Percentiles rank a stretch among this genome's conserved stretches.
These are phyloP conservation scores for Standfussiana lucernea DNA, from an alignment of 2,888 invertebrate species.

Conservation along the genomic window DNA sequence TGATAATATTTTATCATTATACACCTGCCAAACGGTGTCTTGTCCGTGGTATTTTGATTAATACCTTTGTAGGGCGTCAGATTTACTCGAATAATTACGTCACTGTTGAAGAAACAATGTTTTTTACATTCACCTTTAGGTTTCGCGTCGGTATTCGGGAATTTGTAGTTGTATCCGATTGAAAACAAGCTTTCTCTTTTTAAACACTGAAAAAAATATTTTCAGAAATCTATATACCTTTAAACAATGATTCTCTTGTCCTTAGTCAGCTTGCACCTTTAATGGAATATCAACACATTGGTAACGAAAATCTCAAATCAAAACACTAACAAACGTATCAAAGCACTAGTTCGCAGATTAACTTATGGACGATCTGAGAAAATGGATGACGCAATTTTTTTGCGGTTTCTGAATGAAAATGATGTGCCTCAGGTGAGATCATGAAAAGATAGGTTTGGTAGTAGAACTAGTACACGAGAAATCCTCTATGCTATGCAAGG, in stretches of 20 bases:
- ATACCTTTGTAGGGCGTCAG: neutral
- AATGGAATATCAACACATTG: neutral
- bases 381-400: neutral
- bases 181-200: slow-evolving; percentile 11
- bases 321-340: too few species aligned
- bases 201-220: neutral
- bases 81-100: slow-evolving; percentile 11
- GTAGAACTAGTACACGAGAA: neutral
- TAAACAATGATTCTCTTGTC: neutral
- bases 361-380: neutral
- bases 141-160: neutral
- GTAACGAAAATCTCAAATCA: neutral
- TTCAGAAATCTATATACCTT: neutral
- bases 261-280: neutral
- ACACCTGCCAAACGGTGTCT: neutral
- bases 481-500: neutral
- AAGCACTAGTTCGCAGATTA: neutral
- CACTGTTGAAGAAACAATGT: neutral
- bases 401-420: neutral
- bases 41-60: slow-evolving; percentile 16
- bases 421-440: neutral
- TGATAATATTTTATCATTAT: slow-evolving; percentile 30
- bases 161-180: neutral
- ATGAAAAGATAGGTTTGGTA: neutral
- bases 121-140: neutral